Evolutionary conservation across 2,888 invertebrate species (phyloP).

Genomic region (Drosophila affinis): DNA sequence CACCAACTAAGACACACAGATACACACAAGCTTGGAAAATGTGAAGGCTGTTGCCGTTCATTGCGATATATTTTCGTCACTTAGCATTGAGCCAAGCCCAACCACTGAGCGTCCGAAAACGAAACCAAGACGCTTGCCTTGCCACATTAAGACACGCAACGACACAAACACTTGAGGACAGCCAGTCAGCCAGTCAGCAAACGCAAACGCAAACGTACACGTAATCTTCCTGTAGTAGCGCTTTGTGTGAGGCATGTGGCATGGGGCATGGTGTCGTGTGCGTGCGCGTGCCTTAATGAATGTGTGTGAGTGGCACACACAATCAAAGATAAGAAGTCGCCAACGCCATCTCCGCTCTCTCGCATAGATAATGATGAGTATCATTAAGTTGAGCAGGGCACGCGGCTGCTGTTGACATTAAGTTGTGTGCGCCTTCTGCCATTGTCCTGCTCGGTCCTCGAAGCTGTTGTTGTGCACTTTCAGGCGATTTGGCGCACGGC

Average conservation of each 20-base stretch:
- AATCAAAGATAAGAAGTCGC: slow-evolving; percentile 29
- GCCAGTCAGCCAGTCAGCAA: slow-evolving; percentile 13
- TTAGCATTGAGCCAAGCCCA: slow-evolving; percentile 22
- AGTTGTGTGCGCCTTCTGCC: slow-evolving; percentile 33
- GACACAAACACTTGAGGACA: slow-evolving; percentile 64
- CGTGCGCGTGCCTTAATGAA: slow-evolving; percentile 70
- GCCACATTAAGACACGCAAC: slow-evolving; percentile 54
- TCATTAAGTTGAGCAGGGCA: slow-evolving; percentile 60
- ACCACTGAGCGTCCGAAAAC: no score
- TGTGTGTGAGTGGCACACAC: slow-evolving; percentile 37
- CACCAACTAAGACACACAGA: neutral
- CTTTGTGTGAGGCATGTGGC: slow-evolving; percentile 3
- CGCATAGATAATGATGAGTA: slow-evolving; percentile 70
- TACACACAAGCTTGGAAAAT: neutral
- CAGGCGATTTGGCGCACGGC: slow-evolving; percentile 55
- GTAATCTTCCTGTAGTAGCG: slow-evolving; percentile 22
- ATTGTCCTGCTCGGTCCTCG: slow-evolving; percentile 22
- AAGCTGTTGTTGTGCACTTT: slow-evolving; percentile 54
- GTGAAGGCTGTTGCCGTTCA: slow-evolving; percentile 35
- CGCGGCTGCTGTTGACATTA: slow-evolving; percentile 54
- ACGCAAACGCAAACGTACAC: slow-evolving; percentile 32
- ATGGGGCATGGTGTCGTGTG: slow-evolving; percentile 39
- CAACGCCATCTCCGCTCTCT: slow-evolving; percentile 22
- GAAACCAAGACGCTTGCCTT: slow-evolving; percentile 17
- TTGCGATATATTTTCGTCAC: slow-evolving; percentile 55